Conservation (phyloP, 2,888 invertebrate species). For the Brenthis hecate region DNA sequence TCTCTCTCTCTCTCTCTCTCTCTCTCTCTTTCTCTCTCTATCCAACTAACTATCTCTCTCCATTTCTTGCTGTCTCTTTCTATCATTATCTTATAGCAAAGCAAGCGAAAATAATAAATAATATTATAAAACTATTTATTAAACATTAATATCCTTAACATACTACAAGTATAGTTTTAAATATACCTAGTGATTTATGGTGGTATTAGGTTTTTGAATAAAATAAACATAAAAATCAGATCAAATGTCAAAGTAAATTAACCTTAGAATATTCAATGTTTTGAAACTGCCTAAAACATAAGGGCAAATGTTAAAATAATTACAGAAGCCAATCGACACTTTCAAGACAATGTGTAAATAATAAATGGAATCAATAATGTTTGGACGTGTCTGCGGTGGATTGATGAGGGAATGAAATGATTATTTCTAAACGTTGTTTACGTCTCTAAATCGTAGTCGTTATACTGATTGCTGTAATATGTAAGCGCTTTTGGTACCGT, state of each 20-base stretch:
- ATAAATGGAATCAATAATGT: slow-evolving; percentile 54
- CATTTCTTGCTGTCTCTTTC: too few relatives aligned
- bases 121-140: too few relatives aligned
- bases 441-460: slow-evolving; percentile 12
- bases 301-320: slow-evolving; percentile 2
- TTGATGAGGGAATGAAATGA: slow-evolving; percentile 13
- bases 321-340: slow-evolving; percentile 40
- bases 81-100: too few relatives aligned
- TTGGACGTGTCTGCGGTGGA: slow-evolving; percentile 27
- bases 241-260: neutral
- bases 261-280: neutral
- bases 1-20: too few relatives aligned
- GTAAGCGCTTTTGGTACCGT: slow-evolving; percentile 10
- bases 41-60: too few relatives aligned
- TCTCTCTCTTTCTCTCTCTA: too few relatives aligned
- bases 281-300: neutral
- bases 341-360: slow-evolving; percentile 45
- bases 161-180: too few relatives aligned
- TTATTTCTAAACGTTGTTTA: slow-evolving; percentile 9
- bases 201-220: too few relatives aligned
- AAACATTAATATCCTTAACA: too few relatives aligned
- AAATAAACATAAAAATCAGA: neutral
- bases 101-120: too few relatives aligned
- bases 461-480: slow-evolving; percentile 18
- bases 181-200: too few relatives aligned